A percentile compares a stretch with the other conserved stretches of the same genome.
Conservation (phyloP, 2,797 vertebrate genomes). For the Premnoplex brunnescens region DNA sequence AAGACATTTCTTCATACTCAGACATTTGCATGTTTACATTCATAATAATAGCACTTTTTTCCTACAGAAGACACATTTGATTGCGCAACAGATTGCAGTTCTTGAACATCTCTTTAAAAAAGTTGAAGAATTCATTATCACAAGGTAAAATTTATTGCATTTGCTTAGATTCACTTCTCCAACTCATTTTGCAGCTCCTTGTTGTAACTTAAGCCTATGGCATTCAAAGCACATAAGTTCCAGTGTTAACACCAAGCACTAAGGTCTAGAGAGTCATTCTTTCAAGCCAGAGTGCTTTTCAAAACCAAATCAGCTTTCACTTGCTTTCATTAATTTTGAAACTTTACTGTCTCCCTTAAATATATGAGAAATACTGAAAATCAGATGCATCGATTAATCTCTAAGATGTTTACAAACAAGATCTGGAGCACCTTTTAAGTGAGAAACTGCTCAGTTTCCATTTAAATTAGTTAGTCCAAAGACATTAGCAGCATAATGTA, state of each 20-base stretch:
- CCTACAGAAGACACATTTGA: not conserved
- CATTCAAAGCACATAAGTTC: not conserved
- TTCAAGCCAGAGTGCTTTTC: not conserved
- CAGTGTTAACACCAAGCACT: not conserved
- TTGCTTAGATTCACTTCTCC: not conserved
- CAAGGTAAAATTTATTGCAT: not conserved
- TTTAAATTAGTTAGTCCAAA: not conserved
- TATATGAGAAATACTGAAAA: not conserved
- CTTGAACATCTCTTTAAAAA: not conserved
- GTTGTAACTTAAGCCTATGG: not conserved
- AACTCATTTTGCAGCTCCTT: not conserved
- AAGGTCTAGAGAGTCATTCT: not conserved
- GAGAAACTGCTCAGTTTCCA: not conserved
- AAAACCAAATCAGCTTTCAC: not conserved
- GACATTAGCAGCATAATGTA: not conserved
- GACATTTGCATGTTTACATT: not conserved
- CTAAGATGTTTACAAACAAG: not conserved
- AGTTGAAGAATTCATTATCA: not conserved
- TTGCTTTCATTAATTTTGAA: not conserved
- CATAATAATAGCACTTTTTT: not conserved
- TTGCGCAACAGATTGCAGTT: not conserved
- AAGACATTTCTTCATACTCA: not conserved
- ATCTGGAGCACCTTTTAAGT: not conserved
- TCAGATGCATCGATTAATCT: not conserved
- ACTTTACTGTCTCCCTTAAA: not conserved